Evolutionary conservation across 2,888 invertebrate genomes (phyloP).

Genomic region (Thysanoteuthis rhombus): DNA sequence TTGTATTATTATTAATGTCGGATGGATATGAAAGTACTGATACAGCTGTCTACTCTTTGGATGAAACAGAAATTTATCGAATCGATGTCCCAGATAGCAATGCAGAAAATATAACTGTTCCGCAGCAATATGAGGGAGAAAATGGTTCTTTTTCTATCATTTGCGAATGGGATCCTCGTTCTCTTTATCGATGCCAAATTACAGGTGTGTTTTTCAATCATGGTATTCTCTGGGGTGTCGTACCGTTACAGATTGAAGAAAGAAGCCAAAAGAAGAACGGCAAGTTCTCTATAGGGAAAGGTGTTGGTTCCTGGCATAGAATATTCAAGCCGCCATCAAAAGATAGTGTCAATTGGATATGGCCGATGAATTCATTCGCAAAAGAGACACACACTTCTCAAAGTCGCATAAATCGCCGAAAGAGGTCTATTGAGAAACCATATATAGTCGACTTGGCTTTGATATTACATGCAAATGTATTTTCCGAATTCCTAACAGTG

Average conservation of each 20-base stretch:
- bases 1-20: background rate
- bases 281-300: background rate
- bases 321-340: background rate
- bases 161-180: background rate
- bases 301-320: background rate
- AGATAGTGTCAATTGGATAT: background rate
- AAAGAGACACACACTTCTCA: background rate
- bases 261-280: background rate
- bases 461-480: background rate
- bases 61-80: background rate
- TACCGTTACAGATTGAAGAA: background rate
- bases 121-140: background rate
- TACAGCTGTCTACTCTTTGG: background rate
- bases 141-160: background rate
- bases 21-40: background rate
- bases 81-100: background rate
- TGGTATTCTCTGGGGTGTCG: background rate
- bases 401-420: background rate
- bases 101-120: background rate
- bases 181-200: background rate
- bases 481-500: background rate
- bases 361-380: background rate
- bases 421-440: background rate
- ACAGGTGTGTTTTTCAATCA: background rate
- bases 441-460: background rate